Conservation (phyloP, 2,888 invertebrate species). For the Drosophila stalkeri region DNA sequence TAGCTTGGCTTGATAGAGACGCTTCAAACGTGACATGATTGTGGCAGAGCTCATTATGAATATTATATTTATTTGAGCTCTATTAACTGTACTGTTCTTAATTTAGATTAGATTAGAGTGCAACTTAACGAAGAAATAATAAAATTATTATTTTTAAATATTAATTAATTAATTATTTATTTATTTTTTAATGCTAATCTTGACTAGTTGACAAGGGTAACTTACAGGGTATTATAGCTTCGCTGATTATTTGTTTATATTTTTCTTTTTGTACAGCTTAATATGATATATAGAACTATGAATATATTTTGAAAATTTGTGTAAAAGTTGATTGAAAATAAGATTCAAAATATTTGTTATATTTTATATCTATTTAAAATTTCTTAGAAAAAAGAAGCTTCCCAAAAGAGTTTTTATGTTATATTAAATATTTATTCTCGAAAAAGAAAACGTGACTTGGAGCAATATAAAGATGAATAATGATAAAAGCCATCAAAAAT, state of each 20-base stretch:
- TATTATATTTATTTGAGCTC: background rate
- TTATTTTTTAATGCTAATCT: no score
- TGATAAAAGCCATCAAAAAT: background rate
- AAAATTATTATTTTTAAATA: no score
- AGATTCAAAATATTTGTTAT: no score
- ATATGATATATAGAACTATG: background rate
- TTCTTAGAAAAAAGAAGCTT: background rate
- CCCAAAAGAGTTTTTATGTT: background rate
- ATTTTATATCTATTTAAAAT: background rate
- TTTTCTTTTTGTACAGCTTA: background rate
- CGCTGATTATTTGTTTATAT: no score
- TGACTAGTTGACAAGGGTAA: no score
- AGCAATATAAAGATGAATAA: background rate
- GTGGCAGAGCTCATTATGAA: background rate
- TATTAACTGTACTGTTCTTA: background rate
- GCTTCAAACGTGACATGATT: background rate
- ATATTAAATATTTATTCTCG: background rate
- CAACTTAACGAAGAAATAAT: background rate
- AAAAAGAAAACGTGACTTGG: background rate
- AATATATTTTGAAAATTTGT: no score
- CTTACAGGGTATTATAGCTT: no score
- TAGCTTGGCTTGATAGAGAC: background rate
- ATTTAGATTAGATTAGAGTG: background rate
- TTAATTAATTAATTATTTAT: no score
- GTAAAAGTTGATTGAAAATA: no score